Conservation (phyloP, 2,113 vertebrate species). For the Lontra canadensis region DNA sequence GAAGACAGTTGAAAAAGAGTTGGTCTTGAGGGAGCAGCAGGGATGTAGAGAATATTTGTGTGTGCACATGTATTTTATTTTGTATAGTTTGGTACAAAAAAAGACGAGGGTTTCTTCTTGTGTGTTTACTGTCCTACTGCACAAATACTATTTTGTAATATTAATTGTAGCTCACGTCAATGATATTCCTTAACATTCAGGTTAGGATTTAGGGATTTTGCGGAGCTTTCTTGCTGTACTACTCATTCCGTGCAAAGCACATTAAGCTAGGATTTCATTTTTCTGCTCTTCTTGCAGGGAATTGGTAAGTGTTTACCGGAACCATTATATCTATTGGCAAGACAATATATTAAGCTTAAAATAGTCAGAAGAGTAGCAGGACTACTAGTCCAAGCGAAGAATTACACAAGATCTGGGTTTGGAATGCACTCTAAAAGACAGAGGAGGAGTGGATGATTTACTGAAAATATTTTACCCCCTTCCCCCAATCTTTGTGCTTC, state of each 20-base stretch:
- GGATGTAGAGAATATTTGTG: background rate
- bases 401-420: constrained; percentile 64
- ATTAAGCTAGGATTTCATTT: background rate
- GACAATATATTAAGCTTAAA: constrained; percentile 63
- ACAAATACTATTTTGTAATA: background rate
- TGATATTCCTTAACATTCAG: background rate
- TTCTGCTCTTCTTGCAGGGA: constrained; percentile 11
- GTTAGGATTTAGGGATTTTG: background rate
- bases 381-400: constrained; percentile 45
- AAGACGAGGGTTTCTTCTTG: background rate
- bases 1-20: background rate
- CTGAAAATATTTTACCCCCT: constrained; percentile 34
- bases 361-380: constrained; percentile 9
- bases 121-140: background rate
- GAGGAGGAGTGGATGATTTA: constrained; percentile 3
- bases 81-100: background rate
- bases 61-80: background rate
- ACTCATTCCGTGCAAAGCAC: background rate
- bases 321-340: constrained; percentile 45
- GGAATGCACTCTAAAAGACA: constrained; percentile 49
- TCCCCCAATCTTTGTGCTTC: background rate
- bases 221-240: background rate
- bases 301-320: constrained; percentile 53
- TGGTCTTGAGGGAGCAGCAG: background rate
- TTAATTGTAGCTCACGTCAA: background rate